Conservation (phyloP, 2,888 invertebrate species). For the Choreutis nemorana region DNA sequence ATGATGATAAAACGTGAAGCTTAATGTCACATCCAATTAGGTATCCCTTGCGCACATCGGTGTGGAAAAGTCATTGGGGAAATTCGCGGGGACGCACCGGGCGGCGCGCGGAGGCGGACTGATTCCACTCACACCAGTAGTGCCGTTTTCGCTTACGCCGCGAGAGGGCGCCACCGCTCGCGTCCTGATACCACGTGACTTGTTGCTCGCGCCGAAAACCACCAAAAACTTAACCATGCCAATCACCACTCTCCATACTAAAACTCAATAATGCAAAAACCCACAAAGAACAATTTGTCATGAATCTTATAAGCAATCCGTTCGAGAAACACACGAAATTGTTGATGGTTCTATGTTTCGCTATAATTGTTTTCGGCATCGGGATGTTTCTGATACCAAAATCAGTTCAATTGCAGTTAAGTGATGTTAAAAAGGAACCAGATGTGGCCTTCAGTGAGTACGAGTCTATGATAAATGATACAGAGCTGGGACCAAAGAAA, state of each 20-base stretch:
- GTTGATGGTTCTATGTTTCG: constrained; percentile 43
- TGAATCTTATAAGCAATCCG: constrained; percentile 50
- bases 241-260: constrained; percentile 30
- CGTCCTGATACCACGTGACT: constrained; percentile 46
- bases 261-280: constrained; percentile 19
- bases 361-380: constrained; percentile 32
- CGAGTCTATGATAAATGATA: constrained; percentile 46
- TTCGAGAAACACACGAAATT: constrained; percentile 47
- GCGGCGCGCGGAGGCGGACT: constrained; percentile 54
- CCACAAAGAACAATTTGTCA: constrained; percentile 26
- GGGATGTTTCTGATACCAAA: constrained; percentile 38
- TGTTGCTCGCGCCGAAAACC: constrained; percentile 36
- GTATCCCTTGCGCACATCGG: constrained; percentile 35
- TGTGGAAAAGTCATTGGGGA: constrained; percentile 57
- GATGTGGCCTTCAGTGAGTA: constrained; percentile 30
- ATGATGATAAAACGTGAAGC: too few species aligned
- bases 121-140: constrained; percentile 54
- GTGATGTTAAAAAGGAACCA: constrained; percentile 22
- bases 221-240: constrained; percentile 8
- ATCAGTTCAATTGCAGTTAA: constrained; percentile 27
- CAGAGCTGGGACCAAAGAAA: constrained; percentile 35
- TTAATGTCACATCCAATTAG: constrained; percentile 38
- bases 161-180: constrained; percentile 58
- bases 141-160: constrained; percentile 52
- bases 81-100: constrained; percentile 61